These are phyloP conservation scores for Acropora tenuis DNA, from an alignment of 64 coral and sea anemone species.

Conservation along the genomic window DNA sequence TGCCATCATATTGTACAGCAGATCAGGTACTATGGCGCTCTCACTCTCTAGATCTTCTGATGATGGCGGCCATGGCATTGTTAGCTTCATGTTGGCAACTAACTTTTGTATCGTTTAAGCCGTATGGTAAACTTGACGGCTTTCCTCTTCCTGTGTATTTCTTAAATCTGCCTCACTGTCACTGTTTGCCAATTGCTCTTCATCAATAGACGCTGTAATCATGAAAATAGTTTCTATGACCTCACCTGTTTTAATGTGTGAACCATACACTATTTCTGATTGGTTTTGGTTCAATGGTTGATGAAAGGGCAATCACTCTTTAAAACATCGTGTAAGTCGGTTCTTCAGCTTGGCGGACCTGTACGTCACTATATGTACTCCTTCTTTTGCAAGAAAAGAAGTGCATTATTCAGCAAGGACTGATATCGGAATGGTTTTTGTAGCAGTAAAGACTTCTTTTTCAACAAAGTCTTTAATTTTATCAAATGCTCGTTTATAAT, in stretches of 20 bases:
- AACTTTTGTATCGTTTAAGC: conserved; percentile 24
- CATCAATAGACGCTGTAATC: conserved; percentile 1
- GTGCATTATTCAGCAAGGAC: conserved; percentile 21
- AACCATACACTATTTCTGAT: conserved; percentile 58
- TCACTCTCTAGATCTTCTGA: conserved; percentile 17
- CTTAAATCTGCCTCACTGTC: conserved; percentile 19
- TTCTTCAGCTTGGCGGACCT: conserved; percentile 60
- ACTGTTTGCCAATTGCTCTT: conserved; percentile 26
- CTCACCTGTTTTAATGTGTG: conserved; percentile 49
- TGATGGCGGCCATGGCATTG: conserved; percentile 42
- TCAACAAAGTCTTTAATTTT: conserved; percentile 46
- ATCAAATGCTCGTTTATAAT: conserved; percentile 52
- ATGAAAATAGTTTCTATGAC: conserved; percentile 25
- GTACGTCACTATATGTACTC: conserved; percentile 41
- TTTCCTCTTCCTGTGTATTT: conserved; percentile 35
- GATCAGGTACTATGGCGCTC: background rate
- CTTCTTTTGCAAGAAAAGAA: conserved; percentile 30
- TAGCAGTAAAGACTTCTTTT: conserved; percentile 8
- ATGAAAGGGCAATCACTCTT: conserved; percentile 46
- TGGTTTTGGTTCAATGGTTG: conserved; percentile 45
- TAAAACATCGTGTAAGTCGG: conserved; percentile 47
- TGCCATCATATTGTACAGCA: conserved; percentile 47
- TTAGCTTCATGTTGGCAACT: conserved; percentile 39
- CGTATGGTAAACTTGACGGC: conserved; percentile 59
- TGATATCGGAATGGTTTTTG: conserved; percentile 42